Conservation (phyloP, 2,113 vertebrate species). For the Harpagus bidentatus region DNA sequence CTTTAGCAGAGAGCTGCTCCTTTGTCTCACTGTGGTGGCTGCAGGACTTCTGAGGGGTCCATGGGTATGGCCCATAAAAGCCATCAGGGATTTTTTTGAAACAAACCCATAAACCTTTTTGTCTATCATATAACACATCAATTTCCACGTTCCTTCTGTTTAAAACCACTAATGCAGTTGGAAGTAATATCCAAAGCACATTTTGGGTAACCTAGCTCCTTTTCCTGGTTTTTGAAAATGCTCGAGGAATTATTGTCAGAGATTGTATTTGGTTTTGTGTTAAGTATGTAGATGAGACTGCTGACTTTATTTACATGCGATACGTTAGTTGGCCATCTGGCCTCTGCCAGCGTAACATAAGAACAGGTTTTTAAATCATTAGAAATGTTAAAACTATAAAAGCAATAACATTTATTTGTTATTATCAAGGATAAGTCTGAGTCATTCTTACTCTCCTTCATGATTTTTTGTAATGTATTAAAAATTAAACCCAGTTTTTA, state of each 20-base stretch:
- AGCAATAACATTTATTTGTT: background rate
- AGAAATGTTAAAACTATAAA: background rate
- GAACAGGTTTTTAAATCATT: background rate
- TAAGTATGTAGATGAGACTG: background rate
- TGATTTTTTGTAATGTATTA: accelerated
- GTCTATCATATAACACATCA: background rate
- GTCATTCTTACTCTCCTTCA: background rate
- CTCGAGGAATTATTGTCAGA: background rate
- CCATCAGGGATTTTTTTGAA: background rate
- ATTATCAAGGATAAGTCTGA: background rate
- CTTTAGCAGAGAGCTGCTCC: background rate
- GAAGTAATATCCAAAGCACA: background rate
- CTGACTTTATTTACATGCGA: background rate
- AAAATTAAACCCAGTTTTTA: background rate
- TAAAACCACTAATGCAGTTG: background rate
- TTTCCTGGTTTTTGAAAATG: background rate
- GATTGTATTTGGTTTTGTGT: background rate
- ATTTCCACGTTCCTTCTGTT: background rate
- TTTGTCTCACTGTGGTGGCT: background rate
- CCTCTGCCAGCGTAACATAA: background rate
- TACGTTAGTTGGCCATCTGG: background rate
- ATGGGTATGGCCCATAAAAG: background rate
- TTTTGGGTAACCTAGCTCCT: background rate
- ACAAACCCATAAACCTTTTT: background rate
- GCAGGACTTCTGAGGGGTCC: background rate